Percentiles rank a stretch among this genome's conserved stretches.
Conservation (phyloP, 2,888 invertebrate genomes). For the Dendrolimus houi region DNA sequence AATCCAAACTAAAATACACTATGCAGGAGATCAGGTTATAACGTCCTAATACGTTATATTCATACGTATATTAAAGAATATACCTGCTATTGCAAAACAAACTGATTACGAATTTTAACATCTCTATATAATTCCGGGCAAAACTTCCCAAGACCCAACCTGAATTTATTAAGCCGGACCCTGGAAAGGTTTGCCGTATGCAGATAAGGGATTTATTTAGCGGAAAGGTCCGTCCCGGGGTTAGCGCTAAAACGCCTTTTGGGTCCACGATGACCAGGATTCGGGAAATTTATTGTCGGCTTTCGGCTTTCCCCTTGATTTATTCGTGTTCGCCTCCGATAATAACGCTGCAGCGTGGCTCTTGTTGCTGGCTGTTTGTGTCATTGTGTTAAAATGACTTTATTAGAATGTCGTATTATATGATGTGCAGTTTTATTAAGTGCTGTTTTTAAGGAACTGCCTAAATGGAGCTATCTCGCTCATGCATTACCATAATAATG, state of each 20-base stretch:
- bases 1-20: no score
- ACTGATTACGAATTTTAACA: conserved; percentile 15
- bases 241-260: conserved; percentile 65
- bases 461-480: no score
- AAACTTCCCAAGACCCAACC: conserved; percentile 70
- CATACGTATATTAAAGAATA: no score
- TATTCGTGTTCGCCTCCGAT: conserved; percentile 55
- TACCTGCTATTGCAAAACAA: no score
- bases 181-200: conserved; percentile 76
- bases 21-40: no score
- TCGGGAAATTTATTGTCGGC: conserved; percentile 71
- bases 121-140: conserved; percentile 38
- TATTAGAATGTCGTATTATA: neutral
- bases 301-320: conserved; percentile 67
- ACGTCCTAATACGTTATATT: no score
- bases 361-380: neutral
- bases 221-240: conserved; percentile 75
- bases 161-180: conserved; percentile 77
- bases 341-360: conserved; percentile 28
- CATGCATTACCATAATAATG: no score
- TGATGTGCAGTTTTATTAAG: no score
- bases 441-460: no score
- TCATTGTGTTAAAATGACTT: neutral
- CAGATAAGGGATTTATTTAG: conserved; percentile 77
- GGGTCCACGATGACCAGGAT: conserved; percentile 73